These are phyloP conservation scores for Rhyacophila brunnea DNA, from an alignment of 1,140 invertebrate genomes.

Conservation along the genomic window DNA sequence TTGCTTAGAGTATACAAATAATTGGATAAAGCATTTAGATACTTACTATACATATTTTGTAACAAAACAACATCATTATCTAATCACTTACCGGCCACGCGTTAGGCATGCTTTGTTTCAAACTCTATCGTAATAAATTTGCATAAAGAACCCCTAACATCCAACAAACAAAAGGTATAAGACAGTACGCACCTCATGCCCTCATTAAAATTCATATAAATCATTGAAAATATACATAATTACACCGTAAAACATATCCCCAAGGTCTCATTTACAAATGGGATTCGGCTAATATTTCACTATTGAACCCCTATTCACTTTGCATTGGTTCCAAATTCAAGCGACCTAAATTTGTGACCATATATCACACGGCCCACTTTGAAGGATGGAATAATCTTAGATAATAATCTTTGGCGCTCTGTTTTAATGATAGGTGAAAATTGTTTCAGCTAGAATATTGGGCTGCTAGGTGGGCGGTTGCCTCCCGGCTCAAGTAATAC, in stretches of 20 bases:
- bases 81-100: no score
- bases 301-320: constrained; percentile 20
- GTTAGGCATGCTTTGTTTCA: no score
- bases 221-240: constrained; percentile 37
- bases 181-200: neutral
- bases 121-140: no score
- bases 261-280: constrained; percentile 35
- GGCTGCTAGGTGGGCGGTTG: constrained; percentile 19
- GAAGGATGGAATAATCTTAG: neutral
- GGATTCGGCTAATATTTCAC: constrained; percentile 12
- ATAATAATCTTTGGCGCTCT: constrained; percentile 25
- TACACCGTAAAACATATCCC: constrained; percentile 34
- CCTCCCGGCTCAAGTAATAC: neutral
- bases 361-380: constrained; percentile 26
- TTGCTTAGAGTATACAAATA: no score
- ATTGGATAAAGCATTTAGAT: no score
- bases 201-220: constrained; percentile 36
- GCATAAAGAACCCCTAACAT: no score
- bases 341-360: constrained; percentile 22
- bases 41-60: no score
- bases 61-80: no score
- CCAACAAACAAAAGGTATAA: no score
- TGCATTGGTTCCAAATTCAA: constrained; percentile 4
- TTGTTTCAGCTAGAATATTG: constrained; percentile 28
- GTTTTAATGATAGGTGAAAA: constrained; percentile 35